phyloP scores from a whole-genome alignment of 2,888 invertebrate species.

The Chrysotoxum bicinctum region DNA sequence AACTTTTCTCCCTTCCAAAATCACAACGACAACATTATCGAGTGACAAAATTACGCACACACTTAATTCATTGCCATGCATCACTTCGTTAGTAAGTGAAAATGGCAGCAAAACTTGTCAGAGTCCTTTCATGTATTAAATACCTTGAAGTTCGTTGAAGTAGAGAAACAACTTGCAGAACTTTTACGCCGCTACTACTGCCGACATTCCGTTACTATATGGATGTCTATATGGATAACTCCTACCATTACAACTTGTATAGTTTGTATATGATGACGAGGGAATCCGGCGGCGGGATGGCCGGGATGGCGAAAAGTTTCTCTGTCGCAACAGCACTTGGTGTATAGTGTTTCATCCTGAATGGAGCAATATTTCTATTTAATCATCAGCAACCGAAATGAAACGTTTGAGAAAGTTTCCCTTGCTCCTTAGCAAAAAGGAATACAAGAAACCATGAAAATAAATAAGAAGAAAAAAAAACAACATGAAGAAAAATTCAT shows the following conservation, averaged over 20 bases:
- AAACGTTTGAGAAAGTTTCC: slow-evolving; percentile 41
- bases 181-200: slow-evolving; percentile 6
- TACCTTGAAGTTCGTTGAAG: slow-evolving; percentile 32
- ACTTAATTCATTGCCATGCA: slow-evolving; percentile 29
- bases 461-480: background rate
- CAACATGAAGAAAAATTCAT: slow-evolving; percentile 26
- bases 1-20: background rate
- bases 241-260: background rate
- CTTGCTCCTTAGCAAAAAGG: background rate
- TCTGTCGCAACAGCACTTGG: slow-evolving; percentile 14
- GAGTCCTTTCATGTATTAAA: slow-evolving; percentile 55
- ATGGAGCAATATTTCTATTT: slow-evolving; percentile 35
- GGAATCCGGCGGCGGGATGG: background rate
- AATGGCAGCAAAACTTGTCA: slow-evolving; percentile 15
- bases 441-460: background rate
- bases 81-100: slow-evolving; percentile 29
- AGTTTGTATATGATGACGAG: background rate
- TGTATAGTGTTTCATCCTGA: slow-evolving; percentile 17
- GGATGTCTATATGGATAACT: background rate
- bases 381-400: slow-evolving; percentile 44
- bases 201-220: background rate
- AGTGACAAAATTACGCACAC: slow-evolving; percentile 53
- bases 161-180: slow-evolving; percentile 12
- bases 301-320: slow-evolving; percentile 27
- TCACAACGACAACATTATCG: slow-evolving; percentile 26